Percentiles rank a stretch among this genome's conserved stretches.
These are phyloP conservation scores for Clarias platycephalus DNA, from an alignment of 2,797 vertebrate species.

Conservation along the genomic window DNA sequence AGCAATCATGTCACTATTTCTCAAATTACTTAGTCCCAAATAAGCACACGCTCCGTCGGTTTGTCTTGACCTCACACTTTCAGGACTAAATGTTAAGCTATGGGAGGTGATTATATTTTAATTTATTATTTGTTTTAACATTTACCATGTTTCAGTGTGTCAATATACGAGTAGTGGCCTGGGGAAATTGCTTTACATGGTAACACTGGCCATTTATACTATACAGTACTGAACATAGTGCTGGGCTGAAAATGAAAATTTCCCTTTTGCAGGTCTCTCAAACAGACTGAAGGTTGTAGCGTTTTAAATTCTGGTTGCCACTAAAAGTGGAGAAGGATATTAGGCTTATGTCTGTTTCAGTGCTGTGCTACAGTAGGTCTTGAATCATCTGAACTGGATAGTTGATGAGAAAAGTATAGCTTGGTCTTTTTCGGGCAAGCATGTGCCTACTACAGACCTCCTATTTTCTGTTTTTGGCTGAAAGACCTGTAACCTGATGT, in stretches of 20 bases:
- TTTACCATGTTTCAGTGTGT: background rate
- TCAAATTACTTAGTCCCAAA: background rate
- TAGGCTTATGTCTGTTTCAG: background rate
- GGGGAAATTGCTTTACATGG: background rate
- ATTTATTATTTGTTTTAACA: background rate
- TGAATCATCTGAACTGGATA: background rate
- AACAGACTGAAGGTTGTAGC: background rate
- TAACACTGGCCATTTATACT: background rate
- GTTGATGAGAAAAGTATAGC: background rate
- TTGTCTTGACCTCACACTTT: background rate
- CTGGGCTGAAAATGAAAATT: background rate
- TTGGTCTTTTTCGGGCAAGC: background rate
- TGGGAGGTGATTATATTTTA: background rate
- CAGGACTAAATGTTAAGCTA: background rate
- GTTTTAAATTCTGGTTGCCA: background rate
- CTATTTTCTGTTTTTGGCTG: background rate
- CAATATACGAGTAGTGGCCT: background rate
- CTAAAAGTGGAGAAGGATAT: background rate
- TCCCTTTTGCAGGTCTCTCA: background rate
- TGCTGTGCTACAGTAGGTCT: background rate
- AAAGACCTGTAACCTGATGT: background rate
- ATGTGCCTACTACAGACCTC: background rate
- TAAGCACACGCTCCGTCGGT: background rate
- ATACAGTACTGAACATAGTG: background rate
- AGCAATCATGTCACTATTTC: conserved; percentile 57